Percentiles rank a stretch among this genome's conserved stretches.
phyloP scores from a whole-genome alignment of 2,888 invertebrate species.

The Hylaea fasciaria region DNA sequence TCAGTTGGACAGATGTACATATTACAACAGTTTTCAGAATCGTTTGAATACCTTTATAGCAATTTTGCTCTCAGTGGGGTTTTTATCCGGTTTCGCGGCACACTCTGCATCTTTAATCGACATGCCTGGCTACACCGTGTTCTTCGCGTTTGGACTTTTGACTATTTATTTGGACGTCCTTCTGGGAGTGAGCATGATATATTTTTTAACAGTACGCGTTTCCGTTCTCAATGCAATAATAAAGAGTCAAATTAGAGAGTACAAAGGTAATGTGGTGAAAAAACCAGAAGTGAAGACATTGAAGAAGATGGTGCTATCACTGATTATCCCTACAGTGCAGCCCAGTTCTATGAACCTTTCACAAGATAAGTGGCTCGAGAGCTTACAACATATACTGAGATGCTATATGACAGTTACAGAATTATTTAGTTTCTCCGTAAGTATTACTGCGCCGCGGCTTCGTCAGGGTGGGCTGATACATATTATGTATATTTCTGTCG shows the following conservation, averaged over 20 bases:
- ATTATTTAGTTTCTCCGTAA: constrained; percentile 50
- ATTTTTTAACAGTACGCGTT: constrained; percentile 45
- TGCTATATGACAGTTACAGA: constrained; percentile 44
- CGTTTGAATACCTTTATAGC: constrained; percentile 37
- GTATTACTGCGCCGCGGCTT: constrained; percentile 29
- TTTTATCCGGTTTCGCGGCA: constrained; percentile 36
- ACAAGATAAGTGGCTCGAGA: constrained; percentile 38
- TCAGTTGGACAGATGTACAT: constrained; percentile 33
- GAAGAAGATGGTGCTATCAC: constrained; percentile 6
- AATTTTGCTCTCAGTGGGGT: constrained; percentile 30
- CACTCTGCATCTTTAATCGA: constrained; percentile 37
- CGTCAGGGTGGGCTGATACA: no score
- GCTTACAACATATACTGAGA: constrained; percentile 48
- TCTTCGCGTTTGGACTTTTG: constrained; percentile 27
- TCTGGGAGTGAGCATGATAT: constrained; percentile 42
- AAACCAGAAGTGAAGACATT: constrained; percentile 15
- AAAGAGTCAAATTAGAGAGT: constrained; percentile 20
- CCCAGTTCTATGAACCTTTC: constrained; percentile 7
- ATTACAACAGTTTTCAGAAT: constrained; percentile 39
- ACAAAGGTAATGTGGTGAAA: constrained; percentile 7
- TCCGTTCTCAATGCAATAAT: constrained; percentile 46
- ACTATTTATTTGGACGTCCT: constrained; percentile 46
- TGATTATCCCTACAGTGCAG: constrained; percentile 22
- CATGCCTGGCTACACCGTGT: constrained; percentile 36
- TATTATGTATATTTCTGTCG: no score